Evolutionary conservation across 2,888 invertebrate genomes (phyloP).

Genomic region (Ormyrus nitidulus): DNA sequence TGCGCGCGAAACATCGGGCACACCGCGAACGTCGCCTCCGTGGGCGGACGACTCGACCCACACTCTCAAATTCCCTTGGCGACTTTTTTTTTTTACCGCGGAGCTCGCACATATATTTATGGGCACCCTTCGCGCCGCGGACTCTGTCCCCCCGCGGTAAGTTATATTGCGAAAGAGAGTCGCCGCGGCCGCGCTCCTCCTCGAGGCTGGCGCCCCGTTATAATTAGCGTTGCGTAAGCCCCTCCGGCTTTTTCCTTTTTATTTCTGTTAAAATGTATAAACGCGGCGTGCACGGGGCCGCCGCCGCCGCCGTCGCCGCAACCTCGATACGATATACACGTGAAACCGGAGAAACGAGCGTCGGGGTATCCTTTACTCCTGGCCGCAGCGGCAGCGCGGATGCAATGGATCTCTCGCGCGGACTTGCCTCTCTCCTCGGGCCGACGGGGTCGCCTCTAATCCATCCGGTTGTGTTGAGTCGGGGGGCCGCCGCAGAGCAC

Average conservation of each 20-base stretch:
- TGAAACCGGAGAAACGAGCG: slow-evolving; percentile 43
- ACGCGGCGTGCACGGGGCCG: no score
- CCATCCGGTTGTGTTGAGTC: slow-evolving; percentile 24
- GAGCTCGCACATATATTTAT: slow-evolving; percentile 5
- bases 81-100: not conserved
- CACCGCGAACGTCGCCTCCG: not conserved
- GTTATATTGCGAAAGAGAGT: slow-evolving; percentile 3
- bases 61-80: slow-evolving; percentile 24
- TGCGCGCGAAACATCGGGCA: not conserved
- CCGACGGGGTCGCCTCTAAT: slow-evolving; percentile 12
- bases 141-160: not conserved
- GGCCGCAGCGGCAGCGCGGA: no score
- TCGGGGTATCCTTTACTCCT: no score
- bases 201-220: no score
- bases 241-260: slow-evolving; percentile 17
- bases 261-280: no score
- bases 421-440: slow-evolving; percentile 37
- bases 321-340: not conserved
- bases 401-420: not conserved
- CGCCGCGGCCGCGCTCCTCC: no score
- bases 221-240: no score
- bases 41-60: slow-evolving; percentile 48
- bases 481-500: not conserved
- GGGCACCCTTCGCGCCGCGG: not conserved
- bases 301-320: not conserved